Conservation (phyloP, 2,797 vertebrate species). For the Pitangus sulphuratus region DNA sequence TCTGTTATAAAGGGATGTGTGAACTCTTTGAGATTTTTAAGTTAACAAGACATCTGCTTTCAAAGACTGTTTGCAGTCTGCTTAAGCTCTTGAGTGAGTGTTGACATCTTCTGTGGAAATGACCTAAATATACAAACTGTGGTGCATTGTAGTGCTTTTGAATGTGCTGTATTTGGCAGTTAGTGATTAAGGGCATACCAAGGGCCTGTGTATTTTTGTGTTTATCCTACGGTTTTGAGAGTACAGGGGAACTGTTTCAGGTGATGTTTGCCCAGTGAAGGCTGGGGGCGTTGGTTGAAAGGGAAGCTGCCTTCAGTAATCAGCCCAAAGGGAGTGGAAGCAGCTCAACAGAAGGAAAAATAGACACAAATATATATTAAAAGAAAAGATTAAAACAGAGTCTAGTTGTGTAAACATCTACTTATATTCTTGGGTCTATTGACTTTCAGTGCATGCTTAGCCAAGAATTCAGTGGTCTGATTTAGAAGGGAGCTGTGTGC, state of each 20-base stretch:
- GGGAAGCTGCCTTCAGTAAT: neutral
- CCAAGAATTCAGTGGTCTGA: neutral
- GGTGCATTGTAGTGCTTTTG: neutral
- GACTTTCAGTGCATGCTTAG: neutral
- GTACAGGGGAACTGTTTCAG: neutral
- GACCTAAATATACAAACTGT: neutral
- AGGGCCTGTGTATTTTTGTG: neutral
- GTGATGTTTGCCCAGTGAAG: neutral
- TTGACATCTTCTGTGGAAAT: neutral
- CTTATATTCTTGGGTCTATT: neutral
- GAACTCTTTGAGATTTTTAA: neutral
- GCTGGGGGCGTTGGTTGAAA: neutral
- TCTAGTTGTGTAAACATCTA: neutral
- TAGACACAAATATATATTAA: neutral
- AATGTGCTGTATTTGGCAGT: neutral
- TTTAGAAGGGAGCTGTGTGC: neutral
- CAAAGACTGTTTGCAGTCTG: neutral
- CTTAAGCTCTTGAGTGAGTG: neutral
- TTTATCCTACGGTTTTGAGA: neutral
- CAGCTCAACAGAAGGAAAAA: neutral
- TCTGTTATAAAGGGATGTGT: neutral
- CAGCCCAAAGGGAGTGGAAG: neutral
- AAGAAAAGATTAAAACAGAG: neutral
- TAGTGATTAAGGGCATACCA: neutral
- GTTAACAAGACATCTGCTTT: neutral